Conservation (phyloP, 2,797 vertebrate species). For the Fistularia commersonii region DNA sequence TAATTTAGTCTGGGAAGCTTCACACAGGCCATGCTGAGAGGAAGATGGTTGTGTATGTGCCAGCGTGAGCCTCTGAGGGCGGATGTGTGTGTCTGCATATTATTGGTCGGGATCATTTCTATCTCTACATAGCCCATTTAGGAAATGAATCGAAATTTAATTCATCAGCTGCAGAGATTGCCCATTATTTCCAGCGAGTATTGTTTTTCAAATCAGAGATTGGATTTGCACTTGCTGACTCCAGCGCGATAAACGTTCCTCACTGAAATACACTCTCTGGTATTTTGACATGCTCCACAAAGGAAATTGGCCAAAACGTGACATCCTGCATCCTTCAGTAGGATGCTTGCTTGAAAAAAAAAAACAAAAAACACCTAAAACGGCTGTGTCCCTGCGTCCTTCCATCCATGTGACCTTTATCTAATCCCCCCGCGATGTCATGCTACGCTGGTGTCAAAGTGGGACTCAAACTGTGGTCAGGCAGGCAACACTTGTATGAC, state of each 20-base stretch:
- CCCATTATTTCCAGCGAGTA: slow-evolving; percentile 53
- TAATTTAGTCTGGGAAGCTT: slow-evolving; percentile 86
- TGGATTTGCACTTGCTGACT: slow-evolving; percentile 38
- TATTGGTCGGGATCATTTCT: slow-evolving; percentile 58
- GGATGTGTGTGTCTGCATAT: slow-evolving; percentile 47
- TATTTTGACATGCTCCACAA: slow-evolving; percentile 3
- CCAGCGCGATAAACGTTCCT: too few species aligned
- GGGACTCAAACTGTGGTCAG: too few species aligned
- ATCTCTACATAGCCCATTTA: slow-evolving; percentile 49
- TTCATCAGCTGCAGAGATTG: slow-evolving; percentile 56
- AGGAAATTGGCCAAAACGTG: slow-evolving; percentile 2
- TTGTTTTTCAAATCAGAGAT: slow-evolving; percentile 51
- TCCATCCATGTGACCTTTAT: slow-evolving; percentile 30
- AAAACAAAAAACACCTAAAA: too few species aligned
- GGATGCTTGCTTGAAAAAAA: too few species aligned
- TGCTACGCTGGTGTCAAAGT: slow-evolving; percentile 11
- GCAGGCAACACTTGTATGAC: slow-evolving; percentile 4
- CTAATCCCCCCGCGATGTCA: slow-evolving; percentile 20
- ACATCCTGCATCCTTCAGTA: too few species aligned
- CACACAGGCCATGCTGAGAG: slow-evolving; percentile 63
- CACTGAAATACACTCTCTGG: slow-evolving; percentile 6
- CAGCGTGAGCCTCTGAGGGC: slow-evolving; percentile 18
- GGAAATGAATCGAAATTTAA: slow-evolving; percentile 63
- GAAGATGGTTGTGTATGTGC: slow-evolving; percentile 22
- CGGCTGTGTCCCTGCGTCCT: too few species aligned